Evolutionary conservation across 2,113 vertebrate species (phyloP).

Genomic region (Paedocypris sp.): DNA sequence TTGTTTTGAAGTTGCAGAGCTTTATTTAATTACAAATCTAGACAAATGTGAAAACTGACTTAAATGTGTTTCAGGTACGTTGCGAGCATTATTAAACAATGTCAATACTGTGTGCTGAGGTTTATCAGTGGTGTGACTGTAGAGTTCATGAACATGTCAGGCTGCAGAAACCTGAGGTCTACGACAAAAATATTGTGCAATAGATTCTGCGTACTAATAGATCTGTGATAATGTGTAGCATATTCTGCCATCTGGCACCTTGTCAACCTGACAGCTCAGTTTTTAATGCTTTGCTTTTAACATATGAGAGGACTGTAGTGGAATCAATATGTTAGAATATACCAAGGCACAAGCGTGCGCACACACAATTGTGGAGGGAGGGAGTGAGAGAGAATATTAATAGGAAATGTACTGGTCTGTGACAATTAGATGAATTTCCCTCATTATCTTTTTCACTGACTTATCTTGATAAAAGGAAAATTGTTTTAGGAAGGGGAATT

Average conservation of each 20-base stretch:
- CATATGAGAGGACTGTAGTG: background rate
- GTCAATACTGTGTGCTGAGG: too few relatives aligned
- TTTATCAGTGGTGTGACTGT: background rate
- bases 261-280: conserved; percentile 3
- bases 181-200: background rate
- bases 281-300: conserved; percentile 6
- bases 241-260: conserved; percentile 2
- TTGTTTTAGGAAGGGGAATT: background rate
- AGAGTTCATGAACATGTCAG: background rate
- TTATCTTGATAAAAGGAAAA: background rate
- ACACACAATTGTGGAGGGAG: background rate
- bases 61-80: too few relatives aligned
- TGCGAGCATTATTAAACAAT: too few relatives aligned
- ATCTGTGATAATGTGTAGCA: background rate
- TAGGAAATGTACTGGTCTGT: background rate
- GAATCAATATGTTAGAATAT: conserved; percentile 8
- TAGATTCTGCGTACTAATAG: conserved; percentile 3
- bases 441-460: background rate
- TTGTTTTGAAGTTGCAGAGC: too few relatives aligned
- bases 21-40: too few relatives aligned
- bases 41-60: too few relatives aligned
- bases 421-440: background rate
- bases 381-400: background rate
- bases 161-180: background rate
- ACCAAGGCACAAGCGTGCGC: background rate